Base-by-base conservation (phyloP, 2,113 vertebrate genomes). In the Silurus asotus region DNA sequence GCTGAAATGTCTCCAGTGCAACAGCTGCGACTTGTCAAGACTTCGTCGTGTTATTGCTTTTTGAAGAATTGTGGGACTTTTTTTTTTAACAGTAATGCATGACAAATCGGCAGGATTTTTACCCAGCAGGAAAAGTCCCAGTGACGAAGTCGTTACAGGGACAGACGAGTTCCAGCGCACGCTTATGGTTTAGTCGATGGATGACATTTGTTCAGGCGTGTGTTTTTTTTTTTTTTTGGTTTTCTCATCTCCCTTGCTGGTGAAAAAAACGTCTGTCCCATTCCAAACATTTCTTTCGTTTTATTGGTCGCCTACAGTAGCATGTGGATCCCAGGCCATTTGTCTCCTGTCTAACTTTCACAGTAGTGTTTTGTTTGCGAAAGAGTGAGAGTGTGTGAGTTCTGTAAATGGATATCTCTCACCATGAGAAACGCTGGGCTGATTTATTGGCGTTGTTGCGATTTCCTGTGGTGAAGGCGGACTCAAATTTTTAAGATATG, bases 401-500 rank as follows among this genome's bases (percentile, higher is more conserved):
- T 74, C 64, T 64, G 70, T 81, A 81, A 80, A 84, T 80, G 82
- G 78, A 88, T 87, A 87, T 89, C 70, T 85, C 85, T 90, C 76
- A 49, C 61, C 86, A 83, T 80, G 90, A 83, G 87, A 88, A 92
- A 90, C 76, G 84, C 88, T 88, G 84, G 84, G 79, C 14, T 90
- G 86, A 92, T 88, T 90, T 89, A 89, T 74, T 90, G 91, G 91
- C 92, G 85, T 87, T 87, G 87, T 85, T 86, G 84, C 84, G 25
- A 80, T 83, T 84, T 83, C 84, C 82, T 72, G 81, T 65, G 78
- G 86, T 84, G 72, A 89, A 90, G 75, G 90, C 77, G 83, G 75
- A n/a, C 55, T 82, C 45, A 65, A 83, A 88, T 85, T 88, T 87
- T 80, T 80, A 91, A 56, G 80, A 17, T 28, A 90, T 90, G 90